These are phyloP conservation scores for Vanessa atalanta DNA, from an alignment of 1,140 invertebrate genomes.

Conservation along the genomic window DNA sequence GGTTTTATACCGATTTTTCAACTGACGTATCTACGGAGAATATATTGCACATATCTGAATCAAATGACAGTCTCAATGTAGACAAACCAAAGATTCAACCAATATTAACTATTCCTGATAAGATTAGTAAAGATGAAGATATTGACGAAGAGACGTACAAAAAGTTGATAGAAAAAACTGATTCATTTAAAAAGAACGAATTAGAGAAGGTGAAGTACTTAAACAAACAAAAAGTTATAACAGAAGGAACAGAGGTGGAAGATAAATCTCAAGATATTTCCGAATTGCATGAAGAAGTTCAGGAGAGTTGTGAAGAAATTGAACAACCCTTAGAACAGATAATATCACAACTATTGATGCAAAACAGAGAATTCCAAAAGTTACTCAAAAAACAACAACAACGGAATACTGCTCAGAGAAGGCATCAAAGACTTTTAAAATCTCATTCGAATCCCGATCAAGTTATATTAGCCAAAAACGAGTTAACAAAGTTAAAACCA, in stretches of 20 bases:
- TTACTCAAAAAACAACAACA: slow-evolving; percentile 86
- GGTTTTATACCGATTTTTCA: slow-evolving; percentile 85
- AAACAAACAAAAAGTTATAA: slow-evolving; percentile 75
- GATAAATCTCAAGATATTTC: slow-evolving; percentile 53
- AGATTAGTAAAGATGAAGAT: slow-evolving; percentile 72
- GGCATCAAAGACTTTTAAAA: slow-evolving; percentile 81
- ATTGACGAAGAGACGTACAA: slow-evolving; percentile 77
- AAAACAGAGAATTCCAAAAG: slow-evolving; percentile 91
- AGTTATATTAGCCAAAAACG: slow-evolving; percentile 61
- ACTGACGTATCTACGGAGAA: slow-evolving; percentile 81
- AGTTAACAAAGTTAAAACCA: slow-evolving; percentile 69
- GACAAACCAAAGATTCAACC: slow-evolving; percentile 55
- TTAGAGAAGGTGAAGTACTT: slow-evolving; percentile 77
- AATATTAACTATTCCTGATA: slow-evolving; percentile 46
- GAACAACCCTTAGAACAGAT: slow-evolving; percentile 88
- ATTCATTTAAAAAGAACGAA: slow-evolving; percentile 81
- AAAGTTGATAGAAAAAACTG: slow-evolving; percentile 79
- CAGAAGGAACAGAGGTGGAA: slow-evolving; percentile 65
- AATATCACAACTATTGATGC: slow-evolving; percentile 90
- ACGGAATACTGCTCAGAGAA: slow-evolving; percentile 80
- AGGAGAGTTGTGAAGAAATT: slow-evolving; percentile 67
- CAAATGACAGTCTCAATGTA: slow-evolving; percentile 82
- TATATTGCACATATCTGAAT: slow-evolving; percentile 83
- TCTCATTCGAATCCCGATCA: slow-evolving; percentile 78
- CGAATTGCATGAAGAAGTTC: slow-evolving; percentile 53